Evolutionary conservation across 1,140 invertebrate genomes (phyloP), one percentile per base, ranked within the genome.

Genomic region (Nasonia longicornis): DNA sequence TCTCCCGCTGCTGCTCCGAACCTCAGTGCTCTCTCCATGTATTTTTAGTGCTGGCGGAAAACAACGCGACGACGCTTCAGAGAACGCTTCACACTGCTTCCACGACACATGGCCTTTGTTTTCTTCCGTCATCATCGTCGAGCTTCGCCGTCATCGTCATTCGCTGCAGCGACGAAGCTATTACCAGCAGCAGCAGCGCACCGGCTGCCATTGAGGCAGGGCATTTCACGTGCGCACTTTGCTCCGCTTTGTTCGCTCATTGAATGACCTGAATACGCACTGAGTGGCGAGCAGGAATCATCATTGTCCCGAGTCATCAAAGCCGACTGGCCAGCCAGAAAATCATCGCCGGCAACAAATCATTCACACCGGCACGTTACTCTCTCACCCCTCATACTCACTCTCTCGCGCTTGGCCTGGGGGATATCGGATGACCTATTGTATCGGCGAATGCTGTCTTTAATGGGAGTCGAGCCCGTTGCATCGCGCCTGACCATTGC

Each of bases 311-410:
- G 22, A 63, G 16, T 75, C 48, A 63, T 75, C 29, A 29, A 75
- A 63, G 26, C 73, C 0, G 29, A 75, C 29, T 22, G 11, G 6
- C 48, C 26, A 75, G 26, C 73, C 16, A 45, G 73, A 63, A 75
- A 73, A 73, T 73, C 42, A 63, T 75, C 29, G 48, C 4, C 22
- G 48, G 73, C n/a, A 75, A 73, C 22, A 58, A 58, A 35, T 73
- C 42, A 73, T 11, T 48, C 38, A 48, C 69, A 20, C 14, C 66
- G 16, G 69, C 6, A 1, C 35, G 11, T 67, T 22, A 63, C 14
- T 0, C 16, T 67, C 7, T n/a, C 20, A 31, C 67, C 22, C 48
- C 11, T 48, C 45, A 70, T 31, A 7, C 31, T n/a, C 67, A 26
- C 26, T 58, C 52, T 11, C 66, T 26, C 22, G 26, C 66, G 66